Percentiles rank a stretch among this genome's conserved stretches.
These are phyloP conservation scores for Reticulitermes lucifugus DNA, from an alignment of 2,888 invertebrate genomes.

Conservation along the genomic window DNA sequence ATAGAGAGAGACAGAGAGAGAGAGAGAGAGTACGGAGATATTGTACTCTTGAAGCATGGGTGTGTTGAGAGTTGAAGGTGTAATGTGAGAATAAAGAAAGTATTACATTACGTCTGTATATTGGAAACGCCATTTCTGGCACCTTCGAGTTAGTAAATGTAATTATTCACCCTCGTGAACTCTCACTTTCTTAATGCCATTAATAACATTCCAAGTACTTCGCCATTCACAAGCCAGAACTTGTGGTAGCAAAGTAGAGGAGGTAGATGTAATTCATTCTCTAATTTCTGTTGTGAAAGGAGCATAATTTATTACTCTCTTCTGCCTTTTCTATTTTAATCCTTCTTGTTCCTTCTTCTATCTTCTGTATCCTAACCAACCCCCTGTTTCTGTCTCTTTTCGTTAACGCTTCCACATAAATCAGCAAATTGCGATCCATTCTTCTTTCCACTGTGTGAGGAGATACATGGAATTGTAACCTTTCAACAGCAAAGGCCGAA, in stretches of 20 bases:
- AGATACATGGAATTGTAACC: neutral
- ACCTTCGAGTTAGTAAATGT: constrained; percentile 13
- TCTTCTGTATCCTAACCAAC: neutral
- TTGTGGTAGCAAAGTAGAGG: neutral
- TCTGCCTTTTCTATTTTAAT: constrained; percentile 13
- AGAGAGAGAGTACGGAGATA: neutral
- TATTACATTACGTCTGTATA: constrained; percentile 3
- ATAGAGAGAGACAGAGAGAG: too few relatives aligned
- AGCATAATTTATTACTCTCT: constrained; percentile 16
- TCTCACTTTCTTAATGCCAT: constrained; percentile 13
- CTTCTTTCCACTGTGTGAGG: neutral
- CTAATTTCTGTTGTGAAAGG: constrained; percentile 16
- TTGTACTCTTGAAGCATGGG: neutral
- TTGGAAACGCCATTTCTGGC: constrained; percentile 7
- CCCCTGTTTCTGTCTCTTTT: neutral
- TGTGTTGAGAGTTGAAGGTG: neutral
- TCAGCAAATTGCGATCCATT: neutral
- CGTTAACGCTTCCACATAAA: neutral
- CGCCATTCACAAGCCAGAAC: neutral
- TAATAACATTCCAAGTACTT: constrained; percentile 2
- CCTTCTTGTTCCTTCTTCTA: neutral
- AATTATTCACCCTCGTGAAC: constrained; percentile 12
- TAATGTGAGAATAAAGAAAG: constrained; percentile 11
- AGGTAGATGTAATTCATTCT: neutral
- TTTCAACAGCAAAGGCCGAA: neutral